Evolutionary conservation across 2,888 invertebrate genomes (phyloP).

Genomic region (Meandrusa payeni): DNA sequence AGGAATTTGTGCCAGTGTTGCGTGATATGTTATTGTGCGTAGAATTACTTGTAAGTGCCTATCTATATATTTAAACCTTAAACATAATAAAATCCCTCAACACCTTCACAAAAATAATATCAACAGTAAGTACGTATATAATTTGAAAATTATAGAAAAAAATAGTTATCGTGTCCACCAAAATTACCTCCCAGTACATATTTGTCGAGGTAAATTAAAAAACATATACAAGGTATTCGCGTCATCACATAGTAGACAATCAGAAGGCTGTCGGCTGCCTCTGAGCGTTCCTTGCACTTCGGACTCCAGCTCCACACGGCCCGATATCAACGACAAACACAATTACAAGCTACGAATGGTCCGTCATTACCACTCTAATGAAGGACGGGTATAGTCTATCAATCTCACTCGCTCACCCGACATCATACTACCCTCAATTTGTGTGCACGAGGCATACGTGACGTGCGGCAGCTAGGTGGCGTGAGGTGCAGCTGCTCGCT

Average conservation of each 20-base stretch:
- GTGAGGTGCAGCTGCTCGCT: constrained; percentile 67
- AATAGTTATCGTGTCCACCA: neutral
- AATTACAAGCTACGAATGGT: neutral
- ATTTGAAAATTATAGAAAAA: neutral
- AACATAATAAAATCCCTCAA: too few species aligned
- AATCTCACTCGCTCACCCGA: neutral
- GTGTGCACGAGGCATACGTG: neutral
- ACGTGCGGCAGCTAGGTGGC: constrained; percentile 29
- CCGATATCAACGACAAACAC: neutral
- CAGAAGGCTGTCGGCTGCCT: neutral
- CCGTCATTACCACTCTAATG: neutral
- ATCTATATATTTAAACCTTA: too few species aligned
- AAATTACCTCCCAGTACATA: too few species aligned
- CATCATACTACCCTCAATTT: neutral
- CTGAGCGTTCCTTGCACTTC: constrained; percentile 4
- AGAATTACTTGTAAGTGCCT: too few species aligned
- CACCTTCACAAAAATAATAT: constrained; percentile 7
- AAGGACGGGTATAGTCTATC: constrained; percentile 5
- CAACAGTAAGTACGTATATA: constrained; percentile 21
- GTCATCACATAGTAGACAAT: neutral
- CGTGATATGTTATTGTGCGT: too few species aligned
- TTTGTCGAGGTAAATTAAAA: too few species aligned
- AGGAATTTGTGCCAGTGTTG: too few species aligned
- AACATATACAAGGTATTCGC: constrained; percentile 5
- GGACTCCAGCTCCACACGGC: constrained; percentile 11